Evolutionary conservation across 2,113 vertebrate genomes (phyloP).

Genomic region (Plotosus lineatus): DNA sequence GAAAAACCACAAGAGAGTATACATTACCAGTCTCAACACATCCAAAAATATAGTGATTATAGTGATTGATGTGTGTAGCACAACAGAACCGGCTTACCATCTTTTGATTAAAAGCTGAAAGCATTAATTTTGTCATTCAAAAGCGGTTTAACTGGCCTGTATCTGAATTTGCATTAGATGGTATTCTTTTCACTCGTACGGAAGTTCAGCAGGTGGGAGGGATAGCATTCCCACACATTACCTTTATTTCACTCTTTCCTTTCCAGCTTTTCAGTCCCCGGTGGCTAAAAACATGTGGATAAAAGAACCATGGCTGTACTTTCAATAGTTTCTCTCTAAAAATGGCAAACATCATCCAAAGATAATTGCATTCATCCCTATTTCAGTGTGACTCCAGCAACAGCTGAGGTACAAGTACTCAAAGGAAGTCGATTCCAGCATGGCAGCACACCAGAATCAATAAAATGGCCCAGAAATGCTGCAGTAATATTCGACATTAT

Average conservation of each 20-base stretch:
- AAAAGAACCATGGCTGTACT: neutral
- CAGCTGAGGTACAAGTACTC: neutral
- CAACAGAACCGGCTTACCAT: slow-evolving; percentile 4
- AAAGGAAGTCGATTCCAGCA: slow-evolving; percentile 1
- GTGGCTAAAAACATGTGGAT: neutral
- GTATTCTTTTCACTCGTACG: neutral
- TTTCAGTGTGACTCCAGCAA: neutral
- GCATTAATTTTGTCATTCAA: neutral
- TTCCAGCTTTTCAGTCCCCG: neutral
- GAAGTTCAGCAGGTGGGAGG: neutral
- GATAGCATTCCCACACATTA: neutral
- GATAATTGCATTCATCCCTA: neutral
- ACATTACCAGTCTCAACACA: neutral
- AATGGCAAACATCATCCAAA: slow-evolving; percentile 1
- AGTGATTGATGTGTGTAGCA: slow-evolving; percentile 1
- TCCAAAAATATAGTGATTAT: neutral
- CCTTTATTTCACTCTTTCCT: neutral
- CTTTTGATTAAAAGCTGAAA: neutral
- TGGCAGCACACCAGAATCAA: slow-evolving; percentile 2
- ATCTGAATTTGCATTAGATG: slow-evolving; percentile 34
- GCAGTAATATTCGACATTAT: neutral
- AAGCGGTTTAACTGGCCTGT: neutral
- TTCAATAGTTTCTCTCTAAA: neutral
- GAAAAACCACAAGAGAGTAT: neutral
- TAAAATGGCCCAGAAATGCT: slow-evolving; percentile 4